Evolutionary conservation across 2,113 vertebrate genomes (phyloP), one percentile per base, ranked within the genome.

Genomic region (Strigops habroptila): DNA sequence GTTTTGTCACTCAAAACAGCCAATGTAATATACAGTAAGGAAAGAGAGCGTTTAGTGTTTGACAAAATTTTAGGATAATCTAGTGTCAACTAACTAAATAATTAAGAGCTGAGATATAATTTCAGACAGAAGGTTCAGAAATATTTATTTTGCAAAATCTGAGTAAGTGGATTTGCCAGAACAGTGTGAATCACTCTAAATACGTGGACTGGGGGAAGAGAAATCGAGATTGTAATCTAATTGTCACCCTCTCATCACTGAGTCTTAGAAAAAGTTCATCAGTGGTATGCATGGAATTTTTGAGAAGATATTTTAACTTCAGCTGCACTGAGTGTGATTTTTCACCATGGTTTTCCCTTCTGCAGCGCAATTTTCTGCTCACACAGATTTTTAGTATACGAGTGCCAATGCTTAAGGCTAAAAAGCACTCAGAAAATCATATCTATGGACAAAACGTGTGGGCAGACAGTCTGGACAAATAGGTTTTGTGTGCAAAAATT

Each of bases 1-100:
- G 80, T 88, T 97, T 95, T 94, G 92, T 91, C 97, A 95, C 80
- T 96, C 93, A 92, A 82, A 94, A 93, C 84, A 49, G 82, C 60
- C 82, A 52, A 53, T 9, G 49, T 43, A 90, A 95, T 55, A 64
- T 35, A 82, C 86, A 92, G 68, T 28, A 60, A 77, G 76, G 62
- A 62, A 82, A 33, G 30, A 63, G 31, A 41, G 71, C 43, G 37
- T 77, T 88, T 24, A 77, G 60, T 27, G 14, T 76, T 97, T 79
- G 68, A 74, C 71, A 74, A 67, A 96, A 95, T 46, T 96, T 94
- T 3, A 74, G 65, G 28, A 88, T 43, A 83, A 60, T 14, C 69
- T 21, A n/a, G 14, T 41, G 27, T 28, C 83, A 88, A 60, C 51
- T 84, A 79, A 67, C 16, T 60, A 60, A 87, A 43, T 25, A 59